Conservation (phyloP, 2,888 invertebrate genomes). For the Muschampia plurimacula region DNA sequence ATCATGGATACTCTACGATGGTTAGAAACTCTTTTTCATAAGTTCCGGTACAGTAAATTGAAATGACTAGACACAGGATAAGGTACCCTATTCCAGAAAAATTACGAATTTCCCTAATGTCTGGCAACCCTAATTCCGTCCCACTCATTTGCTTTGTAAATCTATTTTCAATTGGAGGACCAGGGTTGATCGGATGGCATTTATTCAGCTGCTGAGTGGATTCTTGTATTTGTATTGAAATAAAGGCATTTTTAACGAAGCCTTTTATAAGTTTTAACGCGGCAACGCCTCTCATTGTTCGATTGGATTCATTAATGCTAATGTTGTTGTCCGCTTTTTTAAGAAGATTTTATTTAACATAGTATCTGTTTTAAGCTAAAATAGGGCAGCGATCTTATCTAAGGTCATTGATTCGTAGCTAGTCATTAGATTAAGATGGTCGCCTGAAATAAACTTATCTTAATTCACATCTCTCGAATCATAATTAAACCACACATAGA, state of each 20-base stretch:
- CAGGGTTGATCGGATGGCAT: slow-evolving; percentile 37
- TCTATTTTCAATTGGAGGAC: slow-evolving; percentile 55
- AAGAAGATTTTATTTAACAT: not conserved
- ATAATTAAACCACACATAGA: too few relatives aligned
- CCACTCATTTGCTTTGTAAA: slow-evolving; percentile 60
- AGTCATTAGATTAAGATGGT: too few relatives aligned
- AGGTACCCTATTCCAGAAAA: not conserved
- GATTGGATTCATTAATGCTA: slow-evolving; percentile 22
- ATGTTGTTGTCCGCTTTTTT: not conserved
- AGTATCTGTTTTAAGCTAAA: not conserved
- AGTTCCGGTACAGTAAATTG: not conserved
- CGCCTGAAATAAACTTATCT: too few relatives aligned
- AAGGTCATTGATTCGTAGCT: too few relatives aligned
- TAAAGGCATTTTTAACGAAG: slow-evolving; percentile 37
- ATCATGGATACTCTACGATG: too few relatives aligned
- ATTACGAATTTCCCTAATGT: not conserved
- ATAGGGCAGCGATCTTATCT: too few relatives aligned
- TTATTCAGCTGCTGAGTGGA: slow-evolving; percentile 34
- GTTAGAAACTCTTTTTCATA: too few relatives aligned
- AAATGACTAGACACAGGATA: not conserved
- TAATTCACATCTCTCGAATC: too few relatives aligned
- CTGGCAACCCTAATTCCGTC: slow-evolving; percentile 18
- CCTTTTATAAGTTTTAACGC: slow-evolving; percentile 26
- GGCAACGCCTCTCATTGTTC: slow-evolving; percentile 13
- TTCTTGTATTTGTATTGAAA: slow-evolving; percentile 34